Conservation (phyloP, 2,888 invertebrate species). For the Pseudococcus viburni region DNA sequence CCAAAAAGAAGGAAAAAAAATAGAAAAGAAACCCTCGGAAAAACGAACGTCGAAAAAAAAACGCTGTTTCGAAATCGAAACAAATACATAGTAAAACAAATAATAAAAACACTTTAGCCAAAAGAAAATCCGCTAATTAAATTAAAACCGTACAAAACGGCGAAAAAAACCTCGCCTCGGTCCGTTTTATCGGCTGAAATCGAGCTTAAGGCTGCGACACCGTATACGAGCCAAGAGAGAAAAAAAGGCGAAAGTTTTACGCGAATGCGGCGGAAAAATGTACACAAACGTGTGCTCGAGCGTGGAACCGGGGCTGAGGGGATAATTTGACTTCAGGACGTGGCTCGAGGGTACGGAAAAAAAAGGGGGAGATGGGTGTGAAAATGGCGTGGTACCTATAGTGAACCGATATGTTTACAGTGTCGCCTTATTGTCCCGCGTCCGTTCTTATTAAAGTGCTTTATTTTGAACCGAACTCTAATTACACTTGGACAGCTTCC, state of each 20-base stretch:
- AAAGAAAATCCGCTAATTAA: not conserved
- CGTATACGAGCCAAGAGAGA: not conserved
- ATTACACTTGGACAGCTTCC: conserved; percentile 57
- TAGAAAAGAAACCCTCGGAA: not conserved
- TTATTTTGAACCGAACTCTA: conserved; percentile 50
- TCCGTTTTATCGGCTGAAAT: not conserved
- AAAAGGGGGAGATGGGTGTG: not conserved
- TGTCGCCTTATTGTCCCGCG: conserved; percentile 50
- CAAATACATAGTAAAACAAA: conserved; percentile 2
- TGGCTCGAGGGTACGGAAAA: not conserved
- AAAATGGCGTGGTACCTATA: not conserved
- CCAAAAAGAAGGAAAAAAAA: not conserved
- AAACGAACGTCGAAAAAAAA: not conserved
- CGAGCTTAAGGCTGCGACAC: not conserved
- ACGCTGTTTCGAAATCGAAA: not conserved
- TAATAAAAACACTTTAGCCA: conserved; percentile 11
- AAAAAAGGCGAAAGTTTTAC: not conserved
- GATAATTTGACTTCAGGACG: not conserved
- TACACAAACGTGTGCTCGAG: not conserved
- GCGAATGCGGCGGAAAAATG: not conserved
- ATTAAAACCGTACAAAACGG: conserved; percentile 1
- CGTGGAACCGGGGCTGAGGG: too few relatives aligned
- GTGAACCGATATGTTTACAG: conserved; percentile 52
- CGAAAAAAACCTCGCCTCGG: not conserved
- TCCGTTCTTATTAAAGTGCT: conserved; percentile 57